A percentile compares a stretch with the other conserved stretches of the same genome.
These are phyloP conservation scores for Diplodus puntazzo DNA, from an alignment of 2,797 vertebrate genomes.

Conservation along the genomic window DNA sequence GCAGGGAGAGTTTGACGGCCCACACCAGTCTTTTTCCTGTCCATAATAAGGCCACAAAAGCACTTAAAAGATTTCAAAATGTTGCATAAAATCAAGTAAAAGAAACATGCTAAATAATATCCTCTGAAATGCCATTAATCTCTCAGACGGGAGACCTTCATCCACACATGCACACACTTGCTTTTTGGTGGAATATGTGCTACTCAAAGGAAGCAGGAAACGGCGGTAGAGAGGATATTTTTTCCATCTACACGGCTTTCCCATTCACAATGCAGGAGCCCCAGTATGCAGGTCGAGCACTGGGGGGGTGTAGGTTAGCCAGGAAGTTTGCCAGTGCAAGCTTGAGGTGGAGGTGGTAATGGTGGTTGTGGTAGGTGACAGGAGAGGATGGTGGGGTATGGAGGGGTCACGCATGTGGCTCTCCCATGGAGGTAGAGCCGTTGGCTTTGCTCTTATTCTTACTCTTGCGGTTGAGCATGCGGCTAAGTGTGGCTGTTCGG, in stretches of 20 bases:
- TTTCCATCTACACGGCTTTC: slow-evolving; percentile 49
- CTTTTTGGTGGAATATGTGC: slow-evolving; percentile 49
- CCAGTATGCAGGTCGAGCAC: slow-evolving; percentile 28
- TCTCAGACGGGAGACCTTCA: slow-evolving; percentile 33
- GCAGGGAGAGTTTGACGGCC: slow-evolving; percentile 58
- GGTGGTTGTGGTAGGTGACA: slow-evolving; percentile 46
- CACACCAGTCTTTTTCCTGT: slow-evolving; percentile 47
- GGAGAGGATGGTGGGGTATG: not conserved
- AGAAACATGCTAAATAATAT: slow-evolving; percentile 60
- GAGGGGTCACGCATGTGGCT: slow-evolving; percentile 78
- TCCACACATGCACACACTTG: slow-evolving; percentile 44
- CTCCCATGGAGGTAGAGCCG: slow-evolving; percentile 83
- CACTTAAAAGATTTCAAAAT: slow-evolving; percentile 60
- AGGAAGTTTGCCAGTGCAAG: slow-evolving; percentile 51
- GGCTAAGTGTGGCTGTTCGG: slow-evolving; percentile 88
- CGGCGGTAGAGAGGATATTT: slow-evolving; percentile 34
- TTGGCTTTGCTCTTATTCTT: slow-evolving; percentile 89
- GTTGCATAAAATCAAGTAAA: slow-evolving; percentile 68
- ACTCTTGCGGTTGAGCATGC: slow-evolving; percentile 91
- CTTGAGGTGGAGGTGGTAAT: slow-evolving; percentile 56
- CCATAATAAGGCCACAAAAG: slow-evolving; percentile 66
- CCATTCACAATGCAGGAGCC: slow-evolving; percentile 51
- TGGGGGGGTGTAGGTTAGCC: slow-evolving; percentile 36
- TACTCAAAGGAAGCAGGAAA: slow-evolving; percentile 38
- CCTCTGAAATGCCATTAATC: slow-evolving; percentile 46